Percentiles rank a stretch among this genome's conserved stretches.
Evolutionary conservation across 2,888 invertebrate species (phyloP).

Genomic region (Aspidiotus rigidus): DNA sequence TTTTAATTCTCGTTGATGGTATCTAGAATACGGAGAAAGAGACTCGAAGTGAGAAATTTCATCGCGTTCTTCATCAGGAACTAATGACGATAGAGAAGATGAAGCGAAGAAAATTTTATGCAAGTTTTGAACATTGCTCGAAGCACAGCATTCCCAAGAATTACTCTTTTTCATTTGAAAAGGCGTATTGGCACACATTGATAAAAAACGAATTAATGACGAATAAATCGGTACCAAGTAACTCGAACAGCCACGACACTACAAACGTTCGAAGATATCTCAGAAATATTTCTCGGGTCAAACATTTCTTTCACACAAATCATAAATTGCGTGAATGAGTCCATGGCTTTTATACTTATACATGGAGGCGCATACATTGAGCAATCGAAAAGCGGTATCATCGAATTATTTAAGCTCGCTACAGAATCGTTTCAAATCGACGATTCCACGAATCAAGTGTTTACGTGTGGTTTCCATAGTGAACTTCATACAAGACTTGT

Average conservation of each 20-base stretch:
- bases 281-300: not conserved
- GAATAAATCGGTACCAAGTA: too few relatives aligned
- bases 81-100: not conserved
- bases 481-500: not conserved
- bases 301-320: not conserved
- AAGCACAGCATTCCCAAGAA: not conserved
- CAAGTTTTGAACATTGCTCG: not conserved
- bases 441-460: not conserved
- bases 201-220: too few relatives aligned
- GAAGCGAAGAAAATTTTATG: not conserved
- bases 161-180: not conserved
- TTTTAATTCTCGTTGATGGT: too few relatives aligned
- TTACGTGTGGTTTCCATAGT: not conserved
- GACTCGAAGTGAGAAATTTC: too few relatives aligned
- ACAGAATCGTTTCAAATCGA: not conserved
- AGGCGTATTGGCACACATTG: not conserved
- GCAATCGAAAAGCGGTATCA: not conserved
- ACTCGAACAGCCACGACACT: too few relatives aligned
- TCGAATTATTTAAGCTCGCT: not conserved
- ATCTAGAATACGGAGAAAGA: too few relatives aligned
- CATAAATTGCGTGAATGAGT: too few relatives aligned
- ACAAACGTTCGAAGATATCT: too few relatives aligned
- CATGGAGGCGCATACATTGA: not conserved
- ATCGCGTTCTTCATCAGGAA: not conserved
- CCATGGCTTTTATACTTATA: not conserved